Evolutionary conservation across 2,888 invertebrate genomes (phyloP).

Genomic region (Tenthredo livida): DNA sequence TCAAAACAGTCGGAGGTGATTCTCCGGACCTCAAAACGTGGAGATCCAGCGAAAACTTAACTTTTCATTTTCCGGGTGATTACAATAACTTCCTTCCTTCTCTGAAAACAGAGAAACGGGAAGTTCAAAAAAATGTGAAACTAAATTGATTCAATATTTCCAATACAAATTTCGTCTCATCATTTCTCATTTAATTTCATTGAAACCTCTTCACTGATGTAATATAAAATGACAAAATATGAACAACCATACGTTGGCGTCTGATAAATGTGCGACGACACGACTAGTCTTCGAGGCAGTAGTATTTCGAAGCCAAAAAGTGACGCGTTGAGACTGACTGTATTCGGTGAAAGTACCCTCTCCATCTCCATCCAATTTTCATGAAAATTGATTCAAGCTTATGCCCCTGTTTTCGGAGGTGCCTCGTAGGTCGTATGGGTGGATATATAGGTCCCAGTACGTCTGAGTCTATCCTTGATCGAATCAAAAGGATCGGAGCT

Average conservation of each 20-base stretch:
- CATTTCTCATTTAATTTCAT: not conserved
- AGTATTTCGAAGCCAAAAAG: not conserved
- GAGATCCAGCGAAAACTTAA: too few relatives aligned
- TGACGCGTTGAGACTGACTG: not conserved
- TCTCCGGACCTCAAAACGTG: too few relatives aligned
- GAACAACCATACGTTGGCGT: not conserved
- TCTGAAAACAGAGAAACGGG: too few relatives aligned
- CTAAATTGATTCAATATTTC: too few relatives aligned
- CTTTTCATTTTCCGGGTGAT: too few relatives aligned
- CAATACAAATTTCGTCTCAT: not conserved
- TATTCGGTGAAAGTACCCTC: not conserved
- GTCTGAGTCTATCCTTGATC: not conserved
- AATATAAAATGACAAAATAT: too few relatives aligned
- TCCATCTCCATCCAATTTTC: constrained; percentile 7
- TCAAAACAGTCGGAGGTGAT: too few relatives aligned
- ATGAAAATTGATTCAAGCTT: constrained; percentile 8
- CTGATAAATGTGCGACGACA: not conserved
- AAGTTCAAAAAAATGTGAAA: too few relatives aligned
- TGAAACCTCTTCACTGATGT: not conserved
- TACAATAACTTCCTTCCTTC: too few relatives aligned
- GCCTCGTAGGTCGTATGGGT: not conserved
- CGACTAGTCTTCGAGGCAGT: not conserved
- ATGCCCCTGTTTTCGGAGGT: not conserved
- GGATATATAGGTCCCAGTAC: not conserved
- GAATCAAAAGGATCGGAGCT: not conserved